A percentile compares a stretch with the other conserved stretches of the same genome.
Conservation (phyloP, 2,113 vertebrate species). For the Caloenas nicobarica region DNA sequence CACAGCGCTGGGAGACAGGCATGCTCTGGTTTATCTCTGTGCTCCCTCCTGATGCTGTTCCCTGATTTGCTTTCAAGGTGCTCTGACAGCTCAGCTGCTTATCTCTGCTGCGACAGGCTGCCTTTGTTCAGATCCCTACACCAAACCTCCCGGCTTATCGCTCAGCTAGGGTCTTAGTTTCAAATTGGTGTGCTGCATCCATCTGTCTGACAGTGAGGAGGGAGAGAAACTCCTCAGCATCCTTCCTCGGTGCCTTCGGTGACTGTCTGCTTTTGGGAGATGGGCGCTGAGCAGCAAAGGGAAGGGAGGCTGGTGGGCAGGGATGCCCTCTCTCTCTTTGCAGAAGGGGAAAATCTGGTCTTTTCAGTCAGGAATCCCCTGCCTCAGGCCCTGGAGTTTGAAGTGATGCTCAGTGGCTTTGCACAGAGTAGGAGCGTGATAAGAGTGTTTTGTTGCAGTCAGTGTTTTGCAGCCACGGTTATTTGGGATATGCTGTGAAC, state of each 20-base stretch:
- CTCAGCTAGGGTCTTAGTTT: neutral
- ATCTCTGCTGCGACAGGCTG: neutral
- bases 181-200: neutral
- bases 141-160: neutral
- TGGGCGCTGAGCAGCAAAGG: neutral
- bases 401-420: neutral
- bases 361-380: neutral
- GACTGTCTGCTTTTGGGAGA: neutral
- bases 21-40: neutral
- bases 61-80: neutral
- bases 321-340: neutral
- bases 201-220: neutral
- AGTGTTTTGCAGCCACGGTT: neutral
- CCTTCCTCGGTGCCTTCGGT: neutral
- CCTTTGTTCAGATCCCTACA: neutral
- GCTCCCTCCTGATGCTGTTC: neutral
- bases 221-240: neutral
- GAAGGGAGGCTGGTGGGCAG: neutral
- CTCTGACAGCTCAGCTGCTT: neutral
- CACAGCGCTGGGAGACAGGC: neutral
- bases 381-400: neutral
- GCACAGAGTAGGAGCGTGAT: neutral
- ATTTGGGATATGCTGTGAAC: neutral
- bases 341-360: neutral
- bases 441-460: neutral